Evolutionary conservation across 2,888 invertebrate species (phyloP), one percentile per base, ranked within the genome.

Genomic region (Rapana venosa): DNA sequence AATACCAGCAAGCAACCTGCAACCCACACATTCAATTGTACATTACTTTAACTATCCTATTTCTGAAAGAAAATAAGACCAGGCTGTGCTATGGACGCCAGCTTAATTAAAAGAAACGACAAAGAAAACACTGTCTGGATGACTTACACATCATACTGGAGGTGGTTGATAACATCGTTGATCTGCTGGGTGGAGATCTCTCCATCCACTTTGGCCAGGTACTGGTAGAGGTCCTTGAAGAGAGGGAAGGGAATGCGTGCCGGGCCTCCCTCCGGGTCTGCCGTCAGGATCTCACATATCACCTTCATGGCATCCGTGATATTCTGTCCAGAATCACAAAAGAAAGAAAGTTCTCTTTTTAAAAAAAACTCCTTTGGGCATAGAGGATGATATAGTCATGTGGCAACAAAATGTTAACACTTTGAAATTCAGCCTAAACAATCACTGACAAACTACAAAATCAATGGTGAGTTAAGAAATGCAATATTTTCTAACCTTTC

Each of bases 231-330:
- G 77, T 95, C 95, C 92, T 95, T 95, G 92, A 96, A 96, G 26
- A 96, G 93, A 66, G 93, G 94, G 92, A 95, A 96, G 6, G 97
- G 97, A 81, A 98, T 97, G 93, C 97, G 97, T 0, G 98, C 97
- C 0, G 98, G 97, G 0, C 98, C 98, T 0, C 98, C 98, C 90
- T 98, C 98, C 0, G 98, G 98, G 94, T 98, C 98, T 92, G 97
- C 97, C 0, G 98, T 98, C 88, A 98, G 96, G 0, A 98, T 97
- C 95, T 98, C 98, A 95, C 98, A 98, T 35, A 98, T 97, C 92
- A 98, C 96, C 84, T 97, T 97, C 98, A 98, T 98, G 0, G 98
- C 98, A 94, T 97, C 97, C 4, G 97, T 97, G 30, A 98, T 96
- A 93, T 97, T 97, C 97, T 97, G 97, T 66, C 30, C 36, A 85